Conservation (phyloP, 1,140 invertebrate species). For the Muscidifurax raptorellus region DNA sequence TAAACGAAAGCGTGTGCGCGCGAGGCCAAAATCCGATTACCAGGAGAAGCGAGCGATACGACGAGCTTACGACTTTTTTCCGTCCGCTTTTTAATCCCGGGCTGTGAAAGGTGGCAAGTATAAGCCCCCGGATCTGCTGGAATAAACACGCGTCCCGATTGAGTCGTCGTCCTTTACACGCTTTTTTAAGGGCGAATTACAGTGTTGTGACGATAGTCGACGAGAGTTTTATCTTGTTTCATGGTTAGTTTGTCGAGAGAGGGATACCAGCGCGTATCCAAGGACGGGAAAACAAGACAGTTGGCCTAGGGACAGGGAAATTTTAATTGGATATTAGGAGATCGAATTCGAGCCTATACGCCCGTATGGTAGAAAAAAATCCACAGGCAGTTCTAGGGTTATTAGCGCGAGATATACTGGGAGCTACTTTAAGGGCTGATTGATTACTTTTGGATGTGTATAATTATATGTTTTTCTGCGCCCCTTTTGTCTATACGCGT, state of each 20-base stretch:
- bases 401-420: not conserved
- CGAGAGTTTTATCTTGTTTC: conserved; percentile 46
- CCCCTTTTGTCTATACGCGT: too few relatives aligned
- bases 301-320: conserved; percentile 16
- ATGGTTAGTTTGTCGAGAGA: conserved; percentile 31
- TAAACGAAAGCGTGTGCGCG: not conserved
- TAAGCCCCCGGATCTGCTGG: not conserved
- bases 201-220: conserved; percentile 13
- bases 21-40: not conserved
- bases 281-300: conserved; percentile 24
- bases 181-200: not conserved
- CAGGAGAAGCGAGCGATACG: not conserved
- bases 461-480: conserved; percentile 9
- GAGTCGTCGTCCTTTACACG: conserved; percentile 19
- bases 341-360: conserved; percentile 8
- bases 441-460: not conserved
- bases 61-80: not conserved
- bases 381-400: not conserved
- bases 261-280: not conserved
- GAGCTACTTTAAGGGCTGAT: conserved; percentile 19
- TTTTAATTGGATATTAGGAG: conserved; percentile 51
- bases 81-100: conserved; percentile 10
- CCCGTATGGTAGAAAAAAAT: conserved; percentile 37
- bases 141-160: conserved; percentile 15
- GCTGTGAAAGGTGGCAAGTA: not conserved